These are phyloP conservation scores for Strix occidentalis DNA, from an alignment of 2,797 vertebrate species.

Conservation along the genomic window DNA sequence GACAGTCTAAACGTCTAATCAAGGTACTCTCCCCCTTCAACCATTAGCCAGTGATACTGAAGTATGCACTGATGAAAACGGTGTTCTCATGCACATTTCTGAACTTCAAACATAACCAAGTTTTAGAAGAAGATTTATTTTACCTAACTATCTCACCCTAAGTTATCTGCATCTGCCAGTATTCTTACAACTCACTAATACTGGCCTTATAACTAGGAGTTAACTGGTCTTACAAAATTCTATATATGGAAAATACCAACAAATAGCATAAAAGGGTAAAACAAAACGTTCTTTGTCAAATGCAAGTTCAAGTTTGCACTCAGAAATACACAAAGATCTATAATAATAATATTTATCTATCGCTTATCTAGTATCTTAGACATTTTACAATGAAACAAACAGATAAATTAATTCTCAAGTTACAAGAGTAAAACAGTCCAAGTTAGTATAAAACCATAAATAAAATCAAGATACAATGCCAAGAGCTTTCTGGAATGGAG, in stretches of 20 bases:
- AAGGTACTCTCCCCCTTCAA: background rate
- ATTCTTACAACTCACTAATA: background rate
- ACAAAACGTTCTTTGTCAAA: constrained; percentile 63
- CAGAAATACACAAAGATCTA: constrained; percentile 64
- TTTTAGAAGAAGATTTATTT: background rate
- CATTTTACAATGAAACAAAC: constrained; percentile 34
- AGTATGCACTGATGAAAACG: background rate
- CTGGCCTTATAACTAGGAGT: background rate
- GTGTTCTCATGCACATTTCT: background rate
- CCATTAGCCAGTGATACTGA: background rate
- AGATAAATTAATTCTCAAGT: constrained; percentile 32
- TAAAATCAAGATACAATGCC: constrained; percentile 31
- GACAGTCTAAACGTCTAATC: background rate
- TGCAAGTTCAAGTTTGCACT: constrained; percentile 63
- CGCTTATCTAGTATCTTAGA: constrained; percentile 44
- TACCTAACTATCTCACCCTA: background rate
- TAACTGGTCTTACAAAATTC: constrained; percentile 2
- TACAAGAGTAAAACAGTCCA: background rate
- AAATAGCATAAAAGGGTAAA: constrained; percentile 6
- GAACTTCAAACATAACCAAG: background rate
- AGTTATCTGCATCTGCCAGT: background rate
- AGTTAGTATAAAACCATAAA: constrained; percentile 41
- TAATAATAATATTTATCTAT: constrained; percentile 65
- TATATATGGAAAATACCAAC: constrained; percentile 32
- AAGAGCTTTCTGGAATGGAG: constrained; percentile 35